Evolutionary conservation across 1,140 invertebrate species (phyloP), one percentile per base, ranked within the genome.

Genomic region (Drosophila kepulauana): DNA sequence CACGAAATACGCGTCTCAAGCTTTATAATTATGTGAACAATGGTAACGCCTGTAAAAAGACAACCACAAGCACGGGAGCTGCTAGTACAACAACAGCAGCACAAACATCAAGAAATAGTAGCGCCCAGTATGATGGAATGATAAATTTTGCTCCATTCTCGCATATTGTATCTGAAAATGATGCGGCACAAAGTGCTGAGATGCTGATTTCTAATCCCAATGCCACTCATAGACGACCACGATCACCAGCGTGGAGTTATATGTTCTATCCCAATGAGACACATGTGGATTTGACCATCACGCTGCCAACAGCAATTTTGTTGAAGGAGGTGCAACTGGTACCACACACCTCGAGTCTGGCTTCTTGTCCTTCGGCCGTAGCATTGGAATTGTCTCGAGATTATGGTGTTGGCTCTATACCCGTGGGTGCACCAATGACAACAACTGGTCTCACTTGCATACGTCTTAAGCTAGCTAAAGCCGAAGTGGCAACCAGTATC

Each of bases 241-340:
- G 97, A 61, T 97, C 97, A 5, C 96, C 98, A 1, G 96, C 97
- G 46, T 98, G 97, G 97, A 97, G 97, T 35, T 98, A 98, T 93
- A 97, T 98, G 93, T 99, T 98, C 93, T 98, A 97, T 93, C 97
- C 97, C 0, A 97, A 98, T 79, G 97, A 98, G 93, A 95, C 95
- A 7, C 97, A 96, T 93, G 96, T 98, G 0, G 97, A 98, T 91
- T 94, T 98, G 5, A 97, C 95, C 5, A 95, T 98, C 16, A 96
- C 95, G n/a, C 93, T 98, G 76, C 97, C 97, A 1, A 98, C 97
- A 91, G 97, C 97, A n/a, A 95, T 98, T 80, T 93, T 98, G 54
- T 93, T 98, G n/a, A 96, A 95, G 86, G 97, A 98, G 94, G 96
- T 99, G 7, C 97, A 98, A 79, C 93, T 98, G 41, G 96, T 97